Evolutionary conservation across 30 jellyfish, hydroid and myxozoan genomes (phyloP).

Genomic region (Sanderia malayensis): DNA sequence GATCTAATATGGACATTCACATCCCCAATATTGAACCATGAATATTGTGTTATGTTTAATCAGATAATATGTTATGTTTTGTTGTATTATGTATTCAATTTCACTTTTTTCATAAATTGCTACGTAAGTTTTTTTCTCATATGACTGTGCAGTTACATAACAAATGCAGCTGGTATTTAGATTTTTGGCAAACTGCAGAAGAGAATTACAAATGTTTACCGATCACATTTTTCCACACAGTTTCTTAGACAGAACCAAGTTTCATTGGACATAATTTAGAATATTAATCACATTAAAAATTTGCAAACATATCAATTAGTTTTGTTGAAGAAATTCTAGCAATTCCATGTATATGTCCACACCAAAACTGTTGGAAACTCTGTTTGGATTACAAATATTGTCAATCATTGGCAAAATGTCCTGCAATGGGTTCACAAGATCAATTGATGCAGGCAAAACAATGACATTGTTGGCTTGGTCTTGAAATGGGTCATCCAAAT

Average conservation of each 20-base stretch:
- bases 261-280: neutral
- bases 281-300: neutral
- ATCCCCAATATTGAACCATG: neutral
- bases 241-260: slow-evolving; percentile 2
- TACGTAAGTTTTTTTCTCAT: neutral
- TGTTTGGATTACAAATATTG: slow-evolving; percentile 3
- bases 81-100: neutral
- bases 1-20: neutral
- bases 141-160: neutral
- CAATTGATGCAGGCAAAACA: slow-evolving; percentile 13
- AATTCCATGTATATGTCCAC: slow-evolving; percentile 16
- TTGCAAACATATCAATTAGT: neutral
- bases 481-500: slow-evolving; percentile 11
- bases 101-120: neutral
- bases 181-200: slow-evolving; percentile 2
- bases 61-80: neutral
- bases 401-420: slow-evolving; percentile 10
- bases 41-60: neutral
- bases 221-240: neutral
- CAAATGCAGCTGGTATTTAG: neutral
- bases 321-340: slow-evolving; percentile 10
- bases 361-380: slow-evolving; percentile 15
- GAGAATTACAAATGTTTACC: neutral
- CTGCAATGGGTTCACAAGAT: slow-evolving; percentile 4
- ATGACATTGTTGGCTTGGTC: slow-evolving; percentile 10